Evolutionary conservation across 2,113 vertebrate genomes (phyloP), one percentile per base, ranked within the genome.

Genomic region (Tenebrosternarchus preto): DNA sequence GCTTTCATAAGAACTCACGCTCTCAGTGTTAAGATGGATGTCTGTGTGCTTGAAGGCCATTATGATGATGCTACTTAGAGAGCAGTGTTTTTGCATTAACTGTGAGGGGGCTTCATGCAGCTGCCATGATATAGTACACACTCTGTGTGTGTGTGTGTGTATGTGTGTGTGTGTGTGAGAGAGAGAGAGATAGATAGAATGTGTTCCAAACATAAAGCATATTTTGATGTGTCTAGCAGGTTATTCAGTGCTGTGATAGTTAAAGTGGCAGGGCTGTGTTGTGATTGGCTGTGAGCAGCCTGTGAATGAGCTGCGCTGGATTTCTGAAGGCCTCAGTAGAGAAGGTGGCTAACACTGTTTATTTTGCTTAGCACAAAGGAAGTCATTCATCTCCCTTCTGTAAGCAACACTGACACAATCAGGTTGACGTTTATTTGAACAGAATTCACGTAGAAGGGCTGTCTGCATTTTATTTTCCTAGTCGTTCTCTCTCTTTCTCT

Each of bases 31-130:
- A 69, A 80, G 79, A 75, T 68, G 17, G 46, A 80, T 68, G 79
- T 60, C 70, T 31, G n/a, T 80, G 24, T 80, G 78, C 60, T 36
- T 64, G 61, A 80, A 56, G 78, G 71, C 78, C 79, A 74, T 80
- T 80, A 73, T 76, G 56, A 68, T 68, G 55, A 67, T 76, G 63
- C 72, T 50, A 20, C 50, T 27, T 53, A 69, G 61, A 70, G 80
- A 75, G 75, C 59, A 75, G 73, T 73, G 64, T 81, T 80, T 80
- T 59, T 36, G 33, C 33, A 36, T 6, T 80, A 56, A 53, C 75
- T 69, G 50, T 68, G 53, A 72, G 50, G 64, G 75, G 67, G 12
- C 43, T 50, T 50, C 43, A 50, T 50, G 15, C 43, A 50, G 43
- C 12, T 50, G 43, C 8, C 43, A 50, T 50, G 43, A 50, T 50